phyloP scores from a whole-genome alignment of 2,113 vertebrate genomes.

The Azemiops feae region DNA sequence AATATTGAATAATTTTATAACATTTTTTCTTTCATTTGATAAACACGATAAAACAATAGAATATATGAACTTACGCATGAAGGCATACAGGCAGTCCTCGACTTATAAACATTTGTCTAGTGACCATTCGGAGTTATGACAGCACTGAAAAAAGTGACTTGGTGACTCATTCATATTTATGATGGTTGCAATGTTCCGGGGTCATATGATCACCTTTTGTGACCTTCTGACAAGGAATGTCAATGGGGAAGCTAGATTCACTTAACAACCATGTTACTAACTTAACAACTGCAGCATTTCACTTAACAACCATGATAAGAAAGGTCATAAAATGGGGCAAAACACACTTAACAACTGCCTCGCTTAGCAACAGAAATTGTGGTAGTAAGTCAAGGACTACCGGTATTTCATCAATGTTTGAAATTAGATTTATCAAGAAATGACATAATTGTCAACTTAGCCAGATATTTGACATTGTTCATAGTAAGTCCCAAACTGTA shows the following conservation, averaged over 20 bases:
- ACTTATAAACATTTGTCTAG: not conserved
- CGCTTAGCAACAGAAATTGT: not conserved
- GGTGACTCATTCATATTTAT: not conserved
- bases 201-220: not conserved
- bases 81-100: not conserved
- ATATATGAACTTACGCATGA: not conserved
- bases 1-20: not conserved
- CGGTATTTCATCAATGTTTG: not conserved
- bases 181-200: not conserved
- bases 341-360: not conserved
- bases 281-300: too few relatives aligned
- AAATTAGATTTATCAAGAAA: not conserved
- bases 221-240: not conserved
- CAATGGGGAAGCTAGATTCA: not conserved
- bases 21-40: not conserved
- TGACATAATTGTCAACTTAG: not conserved
- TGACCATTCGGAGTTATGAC: not conserved
- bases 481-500: not conserved
- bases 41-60: not conserved
- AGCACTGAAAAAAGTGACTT: not conserved
- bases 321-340: not conserved
- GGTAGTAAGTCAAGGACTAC: too few relatives aligned
- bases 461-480: not conserved
- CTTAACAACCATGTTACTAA: not conserved
- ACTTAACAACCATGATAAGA: not conserved